phyloP scores from a whole-genome alignment of 1,140 invertebrate genomes.

The Pinna nobilis region DNA sequence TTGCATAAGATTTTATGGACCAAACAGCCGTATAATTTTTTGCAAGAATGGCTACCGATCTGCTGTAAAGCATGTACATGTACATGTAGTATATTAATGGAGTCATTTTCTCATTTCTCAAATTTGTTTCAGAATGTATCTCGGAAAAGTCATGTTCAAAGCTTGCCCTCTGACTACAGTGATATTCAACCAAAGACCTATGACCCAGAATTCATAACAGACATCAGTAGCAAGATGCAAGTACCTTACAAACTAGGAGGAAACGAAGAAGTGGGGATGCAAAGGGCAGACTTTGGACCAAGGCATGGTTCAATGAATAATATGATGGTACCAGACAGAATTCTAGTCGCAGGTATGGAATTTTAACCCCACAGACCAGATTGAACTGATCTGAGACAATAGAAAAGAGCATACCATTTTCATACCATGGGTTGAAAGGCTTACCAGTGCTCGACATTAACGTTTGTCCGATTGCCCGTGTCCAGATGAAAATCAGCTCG shows the following conservation, averaged over 20 bases:
- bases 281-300: slow-evolving; percentile 12
- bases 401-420: too few species aligned
- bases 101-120: slow-evolving; percentile 5
- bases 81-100: background rate
- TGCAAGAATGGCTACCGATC: too few species aligned
- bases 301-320: slow-evolving; percentile 1
- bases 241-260: slow-evolving; percentile 49
- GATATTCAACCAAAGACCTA: slow-evolving; percentile 61
- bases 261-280: slow-evolving; percentile 21
- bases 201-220: slow-evolving; percentile 60
- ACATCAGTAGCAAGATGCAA: slow-evolving; percentile 67
- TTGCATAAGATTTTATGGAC: too few species aligned
- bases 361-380: background rate
- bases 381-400: background rate
- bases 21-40: too few species aligned
- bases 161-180: slow-evolving; percentile 65
- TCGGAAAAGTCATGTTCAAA: slow-evolving; percentile 46
- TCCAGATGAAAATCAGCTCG: too few species aligned
- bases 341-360: slow-evolving; percentile 50
- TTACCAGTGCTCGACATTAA: background rate
- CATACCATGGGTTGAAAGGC: too few species aligned
- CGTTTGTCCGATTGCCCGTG: background rate
- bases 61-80: slow-evolving; percentile 14
- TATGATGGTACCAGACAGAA: slow-evolving; percentile 58
- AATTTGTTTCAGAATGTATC: too few species aligned